Evolutionary conservation across 2,113 vertebrate genomes (phyloP).

Genomic region (Scolopax mira): DNA sequence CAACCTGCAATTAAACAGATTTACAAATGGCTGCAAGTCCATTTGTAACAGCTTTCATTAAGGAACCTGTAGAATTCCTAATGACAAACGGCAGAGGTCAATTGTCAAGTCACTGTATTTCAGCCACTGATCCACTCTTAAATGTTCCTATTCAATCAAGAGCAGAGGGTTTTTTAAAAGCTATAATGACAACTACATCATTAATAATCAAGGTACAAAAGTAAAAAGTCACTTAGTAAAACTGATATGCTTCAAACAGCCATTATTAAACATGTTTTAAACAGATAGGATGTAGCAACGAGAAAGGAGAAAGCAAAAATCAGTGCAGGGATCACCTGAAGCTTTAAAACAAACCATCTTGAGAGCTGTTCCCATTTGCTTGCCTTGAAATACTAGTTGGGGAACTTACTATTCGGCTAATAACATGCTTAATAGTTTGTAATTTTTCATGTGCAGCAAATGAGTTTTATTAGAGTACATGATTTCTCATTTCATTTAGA

Average conservation of each 20-base stretch:
- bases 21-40: background rate
- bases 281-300: background rate
- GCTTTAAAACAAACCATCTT: background rate
- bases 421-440: background rate
- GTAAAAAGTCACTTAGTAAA: background rate
- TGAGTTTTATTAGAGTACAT: background rate
- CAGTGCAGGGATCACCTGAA: background rate
- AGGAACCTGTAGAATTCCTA: background rate
- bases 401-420: background rate
- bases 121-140: background rate
- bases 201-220: background rate
- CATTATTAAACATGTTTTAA: background rate
- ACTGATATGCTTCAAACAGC: background rate
- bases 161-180: background rate
- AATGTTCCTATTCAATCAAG: background rate
- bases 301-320: background rate
- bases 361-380: background rate
- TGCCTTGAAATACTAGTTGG: background rate
- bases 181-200: background rate
- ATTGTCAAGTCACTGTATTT: background rate
- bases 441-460: background rate
- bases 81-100: background rate
- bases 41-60: background rate
- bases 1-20: background rate
- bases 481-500: background rate